Base-by-base conservation (phyloP, 2,797 vertebrate species). In the Poeciliopsis paucimaculata region DNA sequence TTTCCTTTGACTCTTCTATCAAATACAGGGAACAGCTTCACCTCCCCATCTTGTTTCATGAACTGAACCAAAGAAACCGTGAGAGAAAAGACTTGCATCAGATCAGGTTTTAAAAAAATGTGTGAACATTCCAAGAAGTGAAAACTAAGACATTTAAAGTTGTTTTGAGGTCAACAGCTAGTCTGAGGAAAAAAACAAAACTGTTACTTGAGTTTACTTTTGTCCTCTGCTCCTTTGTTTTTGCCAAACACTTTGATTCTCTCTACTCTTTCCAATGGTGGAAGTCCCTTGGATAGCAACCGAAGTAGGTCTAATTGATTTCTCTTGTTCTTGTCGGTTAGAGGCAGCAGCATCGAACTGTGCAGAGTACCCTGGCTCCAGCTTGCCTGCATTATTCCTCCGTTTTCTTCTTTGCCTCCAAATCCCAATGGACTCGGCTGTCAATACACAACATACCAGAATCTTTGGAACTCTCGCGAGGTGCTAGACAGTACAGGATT, bases 231-330 rank as follows among this genome's bases (percentile, higher is more conserved):
- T 80, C 53, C 90, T 91, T 89, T 88, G 53, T 83, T 80, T 82
- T 73, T 66, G 51, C 55, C 64, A 55, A 86, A 85, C 31, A 28
- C 87, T 92, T 89, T 87, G 91, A 94, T 92, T 91, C 20, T 28
- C 81, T 80, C 82, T 76, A 77, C 45, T 80, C 84, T 90, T 86
- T 89, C 90, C 87, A 89, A 76, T 84, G 77, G 85, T 92, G 80
- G 80, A 91, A 86, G 89, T 87, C 89, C 90, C 88, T 88, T 51
- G 82, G 93, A 92, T 91, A 87, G 90, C 92, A 94, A 91, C 89
- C 87, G 82, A 94, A 70, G 93, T 90, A 88, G 88, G 87, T 88
- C 91, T 94, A 95, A 95, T 95, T 95, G 95, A 95, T 95, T 95
- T 94, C 91, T 94, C 92, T 94, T 93, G 94, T 94, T 93, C 89